These are phyloP conservation scores for Polydrusus cervinus DNA, from an alignment of 2,888 invertebrate species.

Conservation along the genomic window DNA sequence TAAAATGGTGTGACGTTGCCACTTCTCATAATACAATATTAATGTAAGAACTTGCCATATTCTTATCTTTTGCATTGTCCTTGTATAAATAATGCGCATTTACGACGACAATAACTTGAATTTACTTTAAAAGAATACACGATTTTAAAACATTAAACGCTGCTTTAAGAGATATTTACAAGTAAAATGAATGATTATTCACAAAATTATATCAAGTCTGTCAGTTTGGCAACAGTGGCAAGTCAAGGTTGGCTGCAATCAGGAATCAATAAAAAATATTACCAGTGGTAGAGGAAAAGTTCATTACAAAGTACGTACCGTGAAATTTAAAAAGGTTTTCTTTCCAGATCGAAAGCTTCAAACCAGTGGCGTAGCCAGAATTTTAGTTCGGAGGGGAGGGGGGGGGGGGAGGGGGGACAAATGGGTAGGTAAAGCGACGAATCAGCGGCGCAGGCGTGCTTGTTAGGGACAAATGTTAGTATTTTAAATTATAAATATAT, in stretches of 20 bases:
- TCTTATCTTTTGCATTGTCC: background rate
- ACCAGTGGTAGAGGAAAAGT: conserved; percentile 13
- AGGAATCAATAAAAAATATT: conserved; percentile 16
- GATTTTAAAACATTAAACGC: background rate
- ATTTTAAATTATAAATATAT: no score
- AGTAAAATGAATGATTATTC: no score
- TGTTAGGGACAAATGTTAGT: no score
- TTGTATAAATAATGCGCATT: conserved; percentile 9
- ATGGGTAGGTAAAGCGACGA: no score
- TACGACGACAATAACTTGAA: background rate
- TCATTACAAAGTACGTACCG: background rate
- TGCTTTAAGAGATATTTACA: background rate
- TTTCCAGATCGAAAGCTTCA: no score
- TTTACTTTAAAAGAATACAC: background rate
- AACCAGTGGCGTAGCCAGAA: no score
- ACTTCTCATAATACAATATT: background rate
- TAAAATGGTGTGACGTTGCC: conserved; percentile 8
- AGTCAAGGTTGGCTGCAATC: conserved; percentile 18
- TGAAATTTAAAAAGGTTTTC: conserved; percentile 9
- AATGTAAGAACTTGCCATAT: background rate
- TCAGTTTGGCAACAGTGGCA: conserved; percentile 10
- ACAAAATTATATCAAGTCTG: background rate
- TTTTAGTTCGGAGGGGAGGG: no score
- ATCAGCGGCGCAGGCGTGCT: no score
- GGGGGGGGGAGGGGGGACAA: no score